Evolutionary conservation across 2,113 vertebrate species (phyloP), one percentile per base, ranked within the genome.

Genomic region (Muntiacus muntjak): DNA sequence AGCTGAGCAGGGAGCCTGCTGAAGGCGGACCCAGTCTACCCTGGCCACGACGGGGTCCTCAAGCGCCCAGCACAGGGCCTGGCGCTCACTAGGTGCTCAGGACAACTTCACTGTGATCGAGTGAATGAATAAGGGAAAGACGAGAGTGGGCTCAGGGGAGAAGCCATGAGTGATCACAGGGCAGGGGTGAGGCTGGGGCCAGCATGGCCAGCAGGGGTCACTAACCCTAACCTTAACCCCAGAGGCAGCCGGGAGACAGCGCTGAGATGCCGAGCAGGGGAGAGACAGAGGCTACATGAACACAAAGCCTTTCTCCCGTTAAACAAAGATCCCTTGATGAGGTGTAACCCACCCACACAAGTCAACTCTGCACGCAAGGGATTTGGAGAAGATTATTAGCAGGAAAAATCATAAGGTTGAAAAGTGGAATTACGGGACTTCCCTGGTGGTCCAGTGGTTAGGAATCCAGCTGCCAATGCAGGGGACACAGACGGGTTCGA

Each of bases 261-360:
- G 15, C 84, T 25, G 52, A n/a, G 54, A 57, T 1, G 50, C 45
- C 81, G 25, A 21, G 19, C 40, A 2, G 12, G 33, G 55, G 57
- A 21, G 19, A 6, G 36, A 21, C 9, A 28, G 40, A 1, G n/a
- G 19, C 10, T 6, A 23, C 23, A 3, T 1, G 40, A n/a, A 74
- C 23, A 54, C 50, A 21, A 87, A 78, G 17, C 15, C 62, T 28
- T 33, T 45, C 43, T 79, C 17, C n/a, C 2, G 7, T n/a, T 10
- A 21, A 76, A n/a, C 50, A 26, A 47, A 47, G 78, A 26, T 17
- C 12, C 4, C 2, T 14, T 67, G 47, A 26, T 11, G 9, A 21
- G 58, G 45, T 1, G 2, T 7, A 26, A 40, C 2, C 25, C 26
- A 5, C 40, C 12, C 25, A 11, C 4, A n/a, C 21, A 0, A 1